Evolutionary conservation across 1,140 invertebrate species (phyloP).

Genomic region (Cyrtorhinus lividipennis): DNA sequence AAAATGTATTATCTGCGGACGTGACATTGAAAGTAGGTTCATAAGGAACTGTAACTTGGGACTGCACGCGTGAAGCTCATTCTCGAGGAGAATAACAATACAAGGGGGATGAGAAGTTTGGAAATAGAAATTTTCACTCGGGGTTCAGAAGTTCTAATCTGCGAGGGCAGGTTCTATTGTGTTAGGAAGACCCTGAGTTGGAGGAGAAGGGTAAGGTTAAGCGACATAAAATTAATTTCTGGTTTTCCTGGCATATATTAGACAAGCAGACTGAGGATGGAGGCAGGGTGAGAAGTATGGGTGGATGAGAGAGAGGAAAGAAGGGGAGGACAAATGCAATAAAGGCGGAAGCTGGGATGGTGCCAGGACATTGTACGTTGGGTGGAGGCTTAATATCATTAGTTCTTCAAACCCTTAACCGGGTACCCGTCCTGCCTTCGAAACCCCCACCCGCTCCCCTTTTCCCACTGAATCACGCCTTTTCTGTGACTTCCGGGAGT

Average conservation of each 20-base stretch:
- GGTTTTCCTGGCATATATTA: slow-evolving; percentile 9
- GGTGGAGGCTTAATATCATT: slow-evolving; percentile 4
- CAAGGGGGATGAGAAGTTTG: too few relatives aligned
- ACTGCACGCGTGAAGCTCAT: too few relatives aligned
- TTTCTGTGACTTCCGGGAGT: too few relatives aligned
- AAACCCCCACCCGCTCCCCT: background rate
- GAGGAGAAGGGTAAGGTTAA: background rate
- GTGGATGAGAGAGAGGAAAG: background rate
- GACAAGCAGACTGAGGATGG: background rate
- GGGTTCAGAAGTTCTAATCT: background rate
- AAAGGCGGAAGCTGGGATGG: slow-evolving; percentile 1
- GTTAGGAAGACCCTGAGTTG: background rate
- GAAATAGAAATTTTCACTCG: slow-evolving; percentile 2
- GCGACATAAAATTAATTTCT: slow-evolving; percentile 4
- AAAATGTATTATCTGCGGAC: too few relatives aligned
- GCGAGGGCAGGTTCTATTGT: background rate
- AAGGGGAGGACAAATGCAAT: background rate
- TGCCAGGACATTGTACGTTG: slow-evolving; percentile 2
- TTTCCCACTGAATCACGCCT: too few relatives aligned
- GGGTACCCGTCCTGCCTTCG: background rate
- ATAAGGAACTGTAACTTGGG: too few relatives aligned
- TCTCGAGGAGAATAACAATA: too few relatives aligned
- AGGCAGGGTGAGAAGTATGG: background rate
- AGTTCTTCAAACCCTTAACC: slow-evolving; percentile 8
- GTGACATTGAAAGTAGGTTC: too few relatives aligned